These are phyloP conservation scores for Xiphydria camelus DNA, from an alignment of 2,888 invertebrate genomes.

Conservation along the genomic window DNA sequence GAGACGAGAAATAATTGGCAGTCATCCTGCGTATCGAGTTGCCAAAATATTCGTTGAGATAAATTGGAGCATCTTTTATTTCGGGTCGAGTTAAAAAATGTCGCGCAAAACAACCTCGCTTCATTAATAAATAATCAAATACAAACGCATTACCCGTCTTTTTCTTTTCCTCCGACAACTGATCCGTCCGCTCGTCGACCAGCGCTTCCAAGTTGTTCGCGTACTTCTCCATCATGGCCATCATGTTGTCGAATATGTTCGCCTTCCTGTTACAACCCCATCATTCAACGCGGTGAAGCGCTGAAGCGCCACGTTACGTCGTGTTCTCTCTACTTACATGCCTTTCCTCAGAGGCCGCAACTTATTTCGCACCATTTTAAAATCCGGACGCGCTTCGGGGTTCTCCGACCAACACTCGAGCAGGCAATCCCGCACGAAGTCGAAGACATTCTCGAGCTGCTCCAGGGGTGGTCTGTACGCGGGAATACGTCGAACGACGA, in stretches of 20 bases:
- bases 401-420: slow-evolving; percentile 88
- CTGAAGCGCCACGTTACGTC: no score
- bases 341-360: slow-evolving; percentile 83
- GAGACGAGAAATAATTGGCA: no score
- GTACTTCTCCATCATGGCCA: slow-evolving; percentile 97
- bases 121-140: background rate
- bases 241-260: slow-evolving; percentile 97
- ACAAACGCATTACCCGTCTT: slow-evolving; percentile 75
- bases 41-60: no score
- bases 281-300: no score
- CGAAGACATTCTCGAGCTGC: slow-evolving; percentile 78
- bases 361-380: slow-evolving; percentile 77
- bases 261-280: slow-evolving; percentile 78
- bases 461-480: slow-evolving; percentile 76
- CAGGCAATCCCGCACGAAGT: slow-evolving; percentile 83
- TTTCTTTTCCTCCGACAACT: slow-evolving; percentile 92
- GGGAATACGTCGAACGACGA: no score
- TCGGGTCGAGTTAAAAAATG: no score
- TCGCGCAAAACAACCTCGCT: no score
- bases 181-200: slow-evolving; percentile 92
- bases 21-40: no score
- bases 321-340: slow-evolving; percentile 79
- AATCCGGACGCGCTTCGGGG: slow-evolving; percentile 80
- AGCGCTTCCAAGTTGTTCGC: slow-evolving; percentile 92
- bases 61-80: no score